phyloP scores from a whole-genome alignment of 2,113 vertebrate genomes.

The Pangasianodon gigas region DNA sequence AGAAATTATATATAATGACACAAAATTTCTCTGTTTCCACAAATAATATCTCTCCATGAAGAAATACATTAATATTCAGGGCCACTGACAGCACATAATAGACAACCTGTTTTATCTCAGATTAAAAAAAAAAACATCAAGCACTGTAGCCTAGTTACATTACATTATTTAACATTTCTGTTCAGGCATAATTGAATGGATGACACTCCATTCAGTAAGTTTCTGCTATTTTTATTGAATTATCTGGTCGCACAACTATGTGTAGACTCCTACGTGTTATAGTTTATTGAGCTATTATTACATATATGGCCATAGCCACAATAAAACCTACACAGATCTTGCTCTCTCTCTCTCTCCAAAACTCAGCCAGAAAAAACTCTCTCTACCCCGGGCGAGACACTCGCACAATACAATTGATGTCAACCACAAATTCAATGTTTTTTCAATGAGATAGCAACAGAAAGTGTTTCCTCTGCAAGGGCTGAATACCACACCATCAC shows the following conservation, averaged over 20 bases:
- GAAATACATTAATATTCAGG: background rate
- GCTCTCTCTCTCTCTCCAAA: background rate
- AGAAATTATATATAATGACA: background rate
- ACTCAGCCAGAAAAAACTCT: background rate
- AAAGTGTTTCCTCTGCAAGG: background rate
- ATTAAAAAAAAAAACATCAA: background rate
- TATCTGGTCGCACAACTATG: background rate
- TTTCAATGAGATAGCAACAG: slow-evolving; percentile 21
- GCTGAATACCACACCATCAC: slow-evolving; percentile 8
- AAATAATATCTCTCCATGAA: background rate
- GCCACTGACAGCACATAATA: too few species aligned
- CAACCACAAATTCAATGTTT: slow-evolving; percentile 30
- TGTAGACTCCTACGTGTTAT: background rate
- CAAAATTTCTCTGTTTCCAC: background rate
- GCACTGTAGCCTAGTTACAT: background rate
- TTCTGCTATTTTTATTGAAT: background rate
- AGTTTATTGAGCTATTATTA: background rate
- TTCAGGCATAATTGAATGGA: background rate
- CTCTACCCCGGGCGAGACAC: background rate
- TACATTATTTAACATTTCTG: background rate
- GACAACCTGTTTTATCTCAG: background rate
- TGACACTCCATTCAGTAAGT: background rate
- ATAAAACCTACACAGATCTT: background rate
- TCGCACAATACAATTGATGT: background rate
- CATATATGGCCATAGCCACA: background rate